A percentile compares a stretch with the other conserved stretches of the same genome.
Conservation (phyloP, 1,140 invertebrate species). For the Campoletis sonorensis region DNA sequence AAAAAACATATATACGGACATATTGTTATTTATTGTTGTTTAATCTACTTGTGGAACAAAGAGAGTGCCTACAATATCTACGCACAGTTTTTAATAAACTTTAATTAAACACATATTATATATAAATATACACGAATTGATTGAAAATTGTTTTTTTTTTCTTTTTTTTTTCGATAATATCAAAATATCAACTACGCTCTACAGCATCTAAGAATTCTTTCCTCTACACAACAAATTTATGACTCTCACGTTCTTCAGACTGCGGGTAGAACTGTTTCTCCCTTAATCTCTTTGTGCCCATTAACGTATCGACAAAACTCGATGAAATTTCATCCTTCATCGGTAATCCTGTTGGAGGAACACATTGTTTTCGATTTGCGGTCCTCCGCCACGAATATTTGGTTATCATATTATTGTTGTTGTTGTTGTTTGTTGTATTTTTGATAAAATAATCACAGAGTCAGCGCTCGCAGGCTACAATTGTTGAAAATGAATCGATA, state of each 20-base stretch:
- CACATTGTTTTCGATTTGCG: not conserved
- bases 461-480: not conserved
- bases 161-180: not conserved
- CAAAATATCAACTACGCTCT: constrained; percentile 5
- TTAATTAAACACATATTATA: not conserved
- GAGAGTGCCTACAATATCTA: constrained; percentile 19
- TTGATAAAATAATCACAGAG: not conserved
- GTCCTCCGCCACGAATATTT: not conserved
- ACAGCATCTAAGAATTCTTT: not conserved
- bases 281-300: not conserved
- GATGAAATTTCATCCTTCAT: not conserved
- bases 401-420: not conserved
- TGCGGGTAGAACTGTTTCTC: no score
- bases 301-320: not conserved
- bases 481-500: not conserved
- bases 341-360: not conserved
- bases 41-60: not conserved
- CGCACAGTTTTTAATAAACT: constrained; percentile 12
- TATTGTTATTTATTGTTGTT: not conserved
- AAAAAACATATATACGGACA: no score
- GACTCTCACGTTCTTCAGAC: constrained; percentile 3
- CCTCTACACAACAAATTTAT: constrained; percentile 3
- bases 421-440: no score
- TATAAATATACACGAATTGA: not conserved
- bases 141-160: not conserved